Conservation (phyloP, 1,140 invertebrate genomes). For the Zaprionus davidi region DNA sequence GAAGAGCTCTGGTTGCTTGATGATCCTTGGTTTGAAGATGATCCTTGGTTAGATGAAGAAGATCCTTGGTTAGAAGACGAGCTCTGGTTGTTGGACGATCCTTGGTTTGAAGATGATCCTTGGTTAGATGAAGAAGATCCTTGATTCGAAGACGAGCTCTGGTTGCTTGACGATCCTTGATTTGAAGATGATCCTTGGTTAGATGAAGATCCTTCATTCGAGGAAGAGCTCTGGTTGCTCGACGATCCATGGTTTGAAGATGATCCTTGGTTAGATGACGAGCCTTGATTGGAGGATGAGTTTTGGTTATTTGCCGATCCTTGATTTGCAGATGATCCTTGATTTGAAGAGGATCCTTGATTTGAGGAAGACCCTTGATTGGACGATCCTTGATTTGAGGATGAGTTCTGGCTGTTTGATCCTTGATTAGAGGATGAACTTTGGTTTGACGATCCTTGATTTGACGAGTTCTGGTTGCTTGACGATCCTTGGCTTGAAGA, state of each 20-base stretch:
- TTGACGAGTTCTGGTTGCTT: slow-evolving; percentile 40
- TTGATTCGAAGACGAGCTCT: slow-evolving; percentile 46
- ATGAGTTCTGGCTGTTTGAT: slow-evolving; percentile 40
- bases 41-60: slow-evolving; percentile 42
- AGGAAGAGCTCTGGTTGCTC: slow-evolving; percentile 44
- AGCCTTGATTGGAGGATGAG: slow-evolving; percentile 36
- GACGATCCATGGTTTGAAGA: slow-evolving; percentile 38
- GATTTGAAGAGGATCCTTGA: slow-evolving; percentile 45
- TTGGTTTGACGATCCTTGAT: slow-evolving; percentile 48
- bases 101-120: slow-evolving; percentile 45
- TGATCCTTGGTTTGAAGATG: slow-evolving; percentile 51
- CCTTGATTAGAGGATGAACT: slow-evolving; percentile 46
- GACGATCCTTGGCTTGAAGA: slow-evolving; percentile 40
- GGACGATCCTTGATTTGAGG: slow-evolving; percentile 26
- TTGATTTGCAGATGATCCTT: slow-evolving; percentile 52
- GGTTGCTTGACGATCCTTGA: slow-evolving; percentile 40
- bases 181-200: slow-evolving; percentile 41
- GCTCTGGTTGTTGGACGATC: slow-evolving; percentile 44
- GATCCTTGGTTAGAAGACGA: slow-evolving; percentile 40
- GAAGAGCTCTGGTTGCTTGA: slow-evolving; percentile 43
- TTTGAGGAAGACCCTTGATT: slow-evolving; percentile 52
- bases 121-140: slow-evolving; percentile 53
- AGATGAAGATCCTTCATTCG: slow-evolving; percentile 48
- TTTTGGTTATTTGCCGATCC: slow-evolving; percentile 43
- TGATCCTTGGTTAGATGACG: slow-evolving; percentile 30